Evolutionary conservation across 2,797 vertebrate species (phyloP).

Genomic region (Clarias platycephalus): DNA sequence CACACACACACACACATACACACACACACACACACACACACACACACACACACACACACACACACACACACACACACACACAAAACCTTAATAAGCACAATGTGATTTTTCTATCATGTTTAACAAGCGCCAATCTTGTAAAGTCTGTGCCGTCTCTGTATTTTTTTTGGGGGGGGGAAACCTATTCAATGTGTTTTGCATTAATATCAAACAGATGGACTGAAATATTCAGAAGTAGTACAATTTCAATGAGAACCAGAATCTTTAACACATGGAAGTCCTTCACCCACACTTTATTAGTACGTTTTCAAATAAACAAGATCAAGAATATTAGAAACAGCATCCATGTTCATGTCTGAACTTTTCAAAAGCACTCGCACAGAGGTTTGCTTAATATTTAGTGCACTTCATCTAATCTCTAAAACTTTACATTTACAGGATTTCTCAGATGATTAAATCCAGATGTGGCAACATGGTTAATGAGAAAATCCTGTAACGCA

Average conservation of each 20-base stretch:
- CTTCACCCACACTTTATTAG: neutral
- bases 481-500: neutral
- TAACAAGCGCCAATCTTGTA: neutral
- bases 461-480: neutral
- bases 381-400: neutral
- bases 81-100: neutral
- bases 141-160: neutral
- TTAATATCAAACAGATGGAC: conserved; percentile 6
- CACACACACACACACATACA: conserved; percentile 16
- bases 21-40: neutral
- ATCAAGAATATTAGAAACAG: neutral
- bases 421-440: neutral
- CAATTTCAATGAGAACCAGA: neutral
- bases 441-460: neutral
- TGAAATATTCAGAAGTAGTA: neutral
- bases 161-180: neutral
- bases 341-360: neutral
- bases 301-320: neutral
- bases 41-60: conserved; percentile 19
- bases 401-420: neutral
- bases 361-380: neutral
- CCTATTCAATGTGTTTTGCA: neutral
- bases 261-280: neutral
- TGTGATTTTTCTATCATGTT: conserved; percentile 1
- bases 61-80: neutral